Conservation (phyloP, 2,113 vertebrate genomes). For the Mirounga angustirostris region DNA sequence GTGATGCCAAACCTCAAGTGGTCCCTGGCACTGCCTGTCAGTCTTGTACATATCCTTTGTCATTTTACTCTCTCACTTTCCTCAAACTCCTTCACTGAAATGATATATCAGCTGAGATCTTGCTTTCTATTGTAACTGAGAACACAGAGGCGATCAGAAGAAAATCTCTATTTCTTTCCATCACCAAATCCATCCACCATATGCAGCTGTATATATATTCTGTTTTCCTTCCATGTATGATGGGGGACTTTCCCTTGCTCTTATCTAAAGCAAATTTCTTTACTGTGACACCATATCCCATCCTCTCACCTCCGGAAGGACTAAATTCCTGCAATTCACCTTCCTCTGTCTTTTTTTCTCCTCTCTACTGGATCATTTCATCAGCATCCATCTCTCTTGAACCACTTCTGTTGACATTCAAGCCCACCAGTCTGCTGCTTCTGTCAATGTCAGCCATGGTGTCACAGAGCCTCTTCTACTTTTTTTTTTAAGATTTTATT, state of each 20-base stretch:
- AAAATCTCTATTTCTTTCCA: background rate
- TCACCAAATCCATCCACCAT: background rate
- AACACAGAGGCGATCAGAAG: background rate
- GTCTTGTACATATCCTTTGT: background rate
- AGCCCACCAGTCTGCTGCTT: background rate
- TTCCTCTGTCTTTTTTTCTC: background rate
- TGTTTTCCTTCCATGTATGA: background rate
- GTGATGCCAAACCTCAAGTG: background rate
- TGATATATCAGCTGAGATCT: background rate
- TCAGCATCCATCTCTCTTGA: background rate
- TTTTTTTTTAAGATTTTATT: no score
- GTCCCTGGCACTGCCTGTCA: no score
- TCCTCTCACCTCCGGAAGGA: background rate
- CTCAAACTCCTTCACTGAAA: background rate
- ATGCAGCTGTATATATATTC: no score
- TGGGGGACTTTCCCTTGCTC: background rate
- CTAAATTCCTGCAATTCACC: background rate
- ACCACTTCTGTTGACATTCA: background rate
- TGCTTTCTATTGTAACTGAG: background rate
- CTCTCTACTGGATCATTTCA: background rate
- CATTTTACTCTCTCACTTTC: background rate
- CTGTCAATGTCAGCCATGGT: background rate
- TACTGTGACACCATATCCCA: background rate
- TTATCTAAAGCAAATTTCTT: background rate
- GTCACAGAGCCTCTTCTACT: background rate